Evolutionary conservation across 2,797 vertebrate genomes (phyloP), one percentile per base, ranked within the genome.

Genomic region (Astyanax mexicanus): DNA sequence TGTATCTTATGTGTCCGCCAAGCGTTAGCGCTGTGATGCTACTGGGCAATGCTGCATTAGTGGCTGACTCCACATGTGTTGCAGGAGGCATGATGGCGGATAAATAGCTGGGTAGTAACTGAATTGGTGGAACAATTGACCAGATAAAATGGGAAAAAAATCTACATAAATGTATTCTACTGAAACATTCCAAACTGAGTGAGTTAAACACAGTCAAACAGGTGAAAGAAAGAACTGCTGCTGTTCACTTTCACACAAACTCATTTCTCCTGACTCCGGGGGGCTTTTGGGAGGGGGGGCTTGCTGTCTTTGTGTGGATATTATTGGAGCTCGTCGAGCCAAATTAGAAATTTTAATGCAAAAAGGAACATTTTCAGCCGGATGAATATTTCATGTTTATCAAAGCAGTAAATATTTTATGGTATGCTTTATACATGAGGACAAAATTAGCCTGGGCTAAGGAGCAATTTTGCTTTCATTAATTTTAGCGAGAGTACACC

Each of bases 361-460:
- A 69, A 78, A 66, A 35, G 19, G 72, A 78, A 52, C 72, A 80
- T 70, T 82, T 66, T 55, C 32, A 47, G 44, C 62, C 19, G 40
- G 58, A 76, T 80, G 38, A 80, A 80, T 77, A 79, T 71, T 79
- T 76, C 51, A 81, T 70, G 61, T 74, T 69, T 81, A 77, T 74
- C 70, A 69, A 72, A 75, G 70, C 55, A 49, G 75, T 84, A 79
- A 79, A 84, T 84, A 84, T 77, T 84, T 80, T 19, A 84, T 82
- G 42, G 69, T 45, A 74, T 84, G 55, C 72, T 74, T 82, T 82
- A 80, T 68, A 81, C 73, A 81, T 73, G 52, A 83, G 40, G 40
- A 79, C 76, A 58, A 83, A 79, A 81, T 83, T 79, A 84, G 74
- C 67, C 44, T 42, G 75, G 55, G 73, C 76, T 66, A 61, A 77